Conservation (phyloP, 2,888 invertebrate species). For the Drosophila differens region DNA sequence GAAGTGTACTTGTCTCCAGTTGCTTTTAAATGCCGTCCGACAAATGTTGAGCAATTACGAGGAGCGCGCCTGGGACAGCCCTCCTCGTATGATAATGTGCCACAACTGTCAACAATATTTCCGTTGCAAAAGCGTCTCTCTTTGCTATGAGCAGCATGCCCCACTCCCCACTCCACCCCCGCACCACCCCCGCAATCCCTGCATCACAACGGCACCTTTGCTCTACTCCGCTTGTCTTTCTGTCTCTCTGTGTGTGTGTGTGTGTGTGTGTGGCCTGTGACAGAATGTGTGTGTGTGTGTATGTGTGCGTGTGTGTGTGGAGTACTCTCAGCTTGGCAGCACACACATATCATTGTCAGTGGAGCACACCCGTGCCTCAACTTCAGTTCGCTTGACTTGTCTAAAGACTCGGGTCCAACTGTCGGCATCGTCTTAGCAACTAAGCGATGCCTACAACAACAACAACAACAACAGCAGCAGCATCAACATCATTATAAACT, state of each 20-base stretch:
- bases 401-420: constrained; percentile 77
- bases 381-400: constrained; percentile 78
- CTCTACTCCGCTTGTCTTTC: not conserved
- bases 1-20: constrained; percentile 2
- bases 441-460: constrained; percentile 64
- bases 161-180: not conserved
- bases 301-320: not conserved
- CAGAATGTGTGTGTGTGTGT: constrained; percentile 21
- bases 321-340: constrained; percentile 34
- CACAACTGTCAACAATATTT: constrained; percentile 82
- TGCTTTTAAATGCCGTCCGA: constrained; percentile 45
- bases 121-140: constrained; percentile 53
- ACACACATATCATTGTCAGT: constrained; percentile 76
- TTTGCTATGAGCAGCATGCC: constrained; percentile 1
- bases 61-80: constrained; percentile 46
- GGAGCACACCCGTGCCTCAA: constrained; percentile 62
- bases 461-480: constrained; percentile 18
- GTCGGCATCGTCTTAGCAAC: constrained; percentile 77
- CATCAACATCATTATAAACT: constrained; percentile 74
- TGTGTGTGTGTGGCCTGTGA: constrained; percentile 46
- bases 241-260: not conserved
- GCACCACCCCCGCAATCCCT: not conserved
- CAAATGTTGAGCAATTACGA: constrained; percentile 61
- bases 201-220: not conserved
- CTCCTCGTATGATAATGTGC: constrained; percentile 75